phyloP scores from a whole-genome alignment of 92 coral and sea anemone genomes.

The Isaurus tuberculatus region DNA sequence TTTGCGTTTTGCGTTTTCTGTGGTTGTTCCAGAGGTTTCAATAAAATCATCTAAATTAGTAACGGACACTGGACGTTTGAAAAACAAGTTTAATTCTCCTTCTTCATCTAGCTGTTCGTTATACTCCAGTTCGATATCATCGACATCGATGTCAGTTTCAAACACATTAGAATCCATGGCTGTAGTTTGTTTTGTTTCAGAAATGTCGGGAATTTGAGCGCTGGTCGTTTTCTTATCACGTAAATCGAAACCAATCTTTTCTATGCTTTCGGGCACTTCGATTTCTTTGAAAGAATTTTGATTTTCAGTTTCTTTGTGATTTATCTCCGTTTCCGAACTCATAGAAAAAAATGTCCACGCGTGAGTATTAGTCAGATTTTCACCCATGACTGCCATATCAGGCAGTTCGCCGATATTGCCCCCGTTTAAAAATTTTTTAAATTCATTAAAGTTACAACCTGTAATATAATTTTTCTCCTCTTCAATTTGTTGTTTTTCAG shows the following conservation, averaged over 20 bases:
- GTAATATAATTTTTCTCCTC: not conserved
- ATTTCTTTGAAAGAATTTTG: not conserved
- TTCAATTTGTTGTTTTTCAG: not conserved
- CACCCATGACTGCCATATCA: constrained; percentile 31
- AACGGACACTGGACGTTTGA: constrained; percentile 85
- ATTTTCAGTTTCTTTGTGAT: constrained; percentile 8
- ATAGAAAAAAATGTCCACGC: constrained; percentile 89
- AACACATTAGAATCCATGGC: constrained; percentile 43
- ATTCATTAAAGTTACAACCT: constrained; percentile 28
- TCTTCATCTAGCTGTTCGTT: constrained; percentile 49
- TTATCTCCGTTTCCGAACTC: constrained; percentile 59
- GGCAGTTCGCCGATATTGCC: constrained; percentile 28
- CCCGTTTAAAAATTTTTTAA: constrained; percentile 10
- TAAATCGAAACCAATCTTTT: constrained; percentile 37
- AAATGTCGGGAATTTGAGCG: constrained; percentile 26
- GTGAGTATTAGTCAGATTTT: constrained; percentile 64
- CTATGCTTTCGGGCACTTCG: constrained; percentile 44
- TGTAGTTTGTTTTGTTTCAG: constrained; percentile 16
- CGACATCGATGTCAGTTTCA: constrained; percentile 88
- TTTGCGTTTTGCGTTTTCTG: constrained; percentile 15
- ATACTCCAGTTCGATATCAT: constrained; percentile 67
- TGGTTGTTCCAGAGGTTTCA: constrained; percentile 26
- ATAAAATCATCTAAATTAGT: constrained; percentile 78
- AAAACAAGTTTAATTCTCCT: constrained; percentile 70
- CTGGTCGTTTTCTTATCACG: not conserved